Conservation (phyloP, 1,140 invertebrate species). For the Drosophila ficusphila region DNA sequence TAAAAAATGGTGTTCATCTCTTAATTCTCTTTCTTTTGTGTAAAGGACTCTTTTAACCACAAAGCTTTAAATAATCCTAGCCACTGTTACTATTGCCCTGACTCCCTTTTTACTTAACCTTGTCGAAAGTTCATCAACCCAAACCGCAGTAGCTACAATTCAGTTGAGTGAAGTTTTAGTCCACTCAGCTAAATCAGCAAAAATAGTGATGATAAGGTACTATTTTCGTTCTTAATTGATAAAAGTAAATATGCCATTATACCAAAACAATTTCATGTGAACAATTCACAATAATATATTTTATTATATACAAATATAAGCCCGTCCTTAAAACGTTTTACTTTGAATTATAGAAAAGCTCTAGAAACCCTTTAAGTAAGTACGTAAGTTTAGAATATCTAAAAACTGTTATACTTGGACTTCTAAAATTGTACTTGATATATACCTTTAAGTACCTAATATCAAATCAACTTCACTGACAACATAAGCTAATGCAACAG, state of each 20-base stretch:
- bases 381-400: too few relatives aligned
- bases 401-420: too few relatives aligned
- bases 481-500: background rate
- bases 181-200: constrained; percentile 1
- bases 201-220: constrained; percentile 3
- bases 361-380: too few relatives aligned
- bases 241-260: background rate
- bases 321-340: too few relatives aligned
- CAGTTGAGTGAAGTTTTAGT: constrained; percentile 29
- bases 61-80: constrained; percentile 1
- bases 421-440: background rate
- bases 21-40: background rate
- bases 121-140: constrained; percentile 28
- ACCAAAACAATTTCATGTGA: too few relatives aligned
- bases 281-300: too few relatives aligned
- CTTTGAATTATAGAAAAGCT: too few relatives aligned
- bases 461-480: background rate
- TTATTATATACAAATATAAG: too few relatives aligned
- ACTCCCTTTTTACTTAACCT: constrained; percentile 3
- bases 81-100: background rate
- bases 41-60: too few relatives aligned
- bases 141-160: constrained; percentile 30
- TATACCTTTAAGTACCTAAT: background rate
- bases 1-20: too few relatives aligned
- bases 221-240: too few relatives aligned